Conservation (phyloP, 2,113 vertebrate species). For the Macaca nemestrina region DNA sequence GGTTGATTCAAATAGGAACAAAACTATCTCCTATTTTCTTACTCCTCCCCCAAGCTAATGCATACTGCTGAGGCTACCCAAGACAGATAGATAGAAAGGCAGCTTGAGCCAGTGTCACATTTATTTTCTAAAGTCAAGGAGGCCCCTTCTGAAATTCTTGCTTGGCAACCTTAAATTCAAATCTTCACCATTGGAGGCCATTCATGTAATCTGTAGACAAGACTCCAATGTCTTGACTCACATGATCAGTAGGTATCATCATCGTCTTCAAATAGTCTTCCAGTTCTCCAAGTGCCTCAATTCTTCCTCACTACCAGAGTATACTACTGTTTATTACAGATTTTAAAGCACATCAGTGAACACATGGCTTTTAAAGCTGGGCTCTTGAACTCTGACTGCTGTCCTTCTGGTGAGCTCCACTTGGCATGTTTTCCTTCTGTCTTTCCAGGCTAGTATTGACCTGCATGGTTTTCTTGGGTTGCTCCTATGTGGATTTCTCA, state of each 20-base stretch:
- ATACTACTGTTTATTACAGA: not conserved
- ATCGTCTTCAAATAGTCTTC: not conserved
- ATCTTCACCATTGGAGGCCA: not conserved
- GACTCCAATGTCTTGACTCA: not conserved
- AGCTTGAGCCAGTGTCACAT: not conserved
- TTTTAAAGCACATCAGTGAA: not conserved
- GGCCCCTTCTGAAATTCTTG: not conserved
- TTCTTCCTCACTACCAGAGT: not conserved
- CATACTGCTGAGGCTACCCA: not conserved
- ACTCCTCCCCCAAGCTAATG: not conserved
- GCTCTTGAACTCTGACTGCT: not conserved
- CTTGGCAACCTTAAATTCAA: conserved; percentile 3
- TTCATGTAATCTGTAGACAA: not conserved
- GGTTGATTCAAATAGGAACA: conserved; percentile 1
- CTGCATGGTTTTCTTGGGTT: not conserved
- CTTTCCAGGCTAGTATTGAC: not conserved
- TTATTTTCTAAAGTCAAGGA: not conserved
- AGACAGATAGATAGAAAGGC: not conserved
- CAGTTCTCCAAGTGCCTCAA: not conserved
- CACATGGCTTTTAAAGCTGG: not conserved
- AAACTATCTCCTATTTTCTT: not conserved
- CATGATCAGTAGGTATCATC: not conserved
- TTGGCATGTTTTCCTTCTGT: not conserved
- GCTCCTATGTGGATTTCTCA: not conserved
- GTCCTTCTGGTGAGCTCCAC: not conserved